Percentiles rank a stretch among this genome's conserved stretches.
Evolutionary conservation across 2,113 vertebrate species (phyloP).

Genomic region (Prionailurus viverrinus): DNA sequence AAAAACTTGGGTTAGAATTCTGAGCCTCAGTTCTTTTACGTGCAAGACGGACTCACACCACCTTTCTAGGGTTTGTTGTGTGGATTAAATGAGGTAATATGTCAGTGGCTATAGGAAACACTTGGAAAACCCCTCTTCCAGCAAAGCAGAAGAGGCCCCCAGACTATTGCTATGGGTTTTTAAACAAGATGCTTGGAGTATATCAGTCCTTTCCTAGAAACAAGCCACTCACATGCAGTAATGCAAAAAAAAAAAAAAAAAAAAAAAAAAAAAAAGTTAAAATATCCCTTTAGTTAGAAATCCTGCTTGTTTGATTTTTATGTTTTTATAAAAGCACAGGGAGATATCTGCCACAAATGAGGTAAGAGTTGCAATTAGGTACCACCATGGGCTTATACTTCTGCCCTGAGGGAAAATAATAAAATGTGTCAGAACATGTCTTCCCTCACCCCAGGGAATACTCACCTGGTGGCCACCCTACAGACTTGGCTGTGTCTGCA

Average conservation of each 20-base stretch:
- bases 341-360: background rate
- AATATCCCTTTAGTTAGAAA: constrained; percentile 46
- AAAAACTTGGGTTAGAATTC: background rate
- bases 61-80: background rate
- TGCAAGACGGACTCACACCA: background rate
- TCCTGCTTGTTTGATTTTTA: constrained; percentile 46
- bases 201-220: background rate
- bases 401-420: background rate
- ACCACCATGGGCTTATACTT: background rate
- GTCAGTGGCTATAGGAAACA: background rate
- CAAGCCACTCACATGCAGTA: background rate
- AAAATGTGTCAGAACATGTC: background rate
- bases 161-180: background rate
- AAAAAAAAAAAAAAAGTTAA: background rate
- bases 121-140: background rate
- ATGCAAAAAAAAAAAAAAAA: background rate
- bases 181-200: background rate
- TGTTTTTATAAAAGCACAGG: constrained; percentile 26
- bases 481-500: background rate
- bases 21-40: background rate
- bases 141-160: background rate
- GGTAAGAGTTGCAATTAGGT: background rate
- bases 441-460: background rate
- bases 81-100: background rate
- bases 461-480: background rate